Percentiles rank a stretch among this genome's conserved stretches.
Conservation (phyloP, 2,888 invertebrate species). For the Pomacea canaliculata region DNA sequence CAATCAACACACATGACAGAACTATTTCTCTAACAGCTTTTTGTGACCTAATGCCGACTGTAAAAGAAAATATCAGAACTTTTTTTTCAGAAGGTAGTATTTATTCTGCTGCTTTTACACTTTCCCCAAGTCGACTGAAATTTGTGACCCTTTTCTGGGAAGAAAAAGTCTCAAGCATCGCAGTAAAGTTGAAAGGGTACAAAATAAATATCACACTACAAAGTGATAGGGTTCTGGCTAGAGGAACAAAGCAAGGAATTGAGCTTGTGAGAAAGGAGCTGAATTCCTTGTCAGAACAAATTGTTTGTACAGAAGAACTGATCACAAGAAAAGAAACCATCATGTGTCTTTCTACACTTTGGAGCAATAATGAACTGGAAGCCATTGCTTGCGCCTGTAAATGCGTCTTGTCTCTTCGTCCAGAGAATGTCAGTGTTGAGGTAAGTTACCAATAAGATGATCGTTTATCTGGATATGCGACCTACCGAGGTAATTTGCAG, state of each 20-base stretch:
- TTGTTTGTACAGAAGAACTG: neutral
- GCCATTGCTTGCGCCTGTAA: neutral
- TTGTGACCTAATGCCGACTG: conserved; percentile 11
- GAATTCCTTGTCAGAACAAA: neutral
- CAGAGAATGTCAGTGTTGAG: neutral
- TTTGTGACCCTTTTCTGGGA: conserved; percentile 34
- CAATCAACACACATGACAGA: conserved; percentile 9
- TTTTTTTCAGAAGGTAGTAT: conserved; percentile 34
- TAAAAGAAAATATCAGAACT: conserved; percentile 23
- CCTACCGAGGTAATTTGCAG: too few relatives aligned
- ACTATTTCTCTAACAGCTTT: conserved; percentile 2
- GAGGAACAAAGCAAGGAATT: conserved; percentile 10
- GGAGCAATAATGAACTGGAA: neutral
- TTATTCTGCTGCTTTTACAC: conserved; percentile 16
- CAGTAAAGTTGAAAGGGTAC: neutral
- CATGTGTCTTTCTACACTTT: neutral
- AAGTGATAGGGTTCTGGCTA: neutral
- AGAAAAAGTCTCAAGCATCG: conserved; percentile 20
- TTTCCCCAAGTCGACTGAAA: conserved; percentile 19
- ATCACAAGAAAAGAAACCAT: neutral
- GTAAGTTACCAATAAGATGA: too few relatives aligned
- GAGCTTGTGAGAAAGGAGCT: neutral
- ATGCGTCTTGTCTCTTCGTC: neutral
- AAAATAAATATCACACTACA: neutral
- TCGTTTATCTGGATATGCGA: too few relatives aligned